Evolutionary conservation across 2,888 invertebrate species (phyloP).

Genomic region (Amblyteles armatorius): DNA sequence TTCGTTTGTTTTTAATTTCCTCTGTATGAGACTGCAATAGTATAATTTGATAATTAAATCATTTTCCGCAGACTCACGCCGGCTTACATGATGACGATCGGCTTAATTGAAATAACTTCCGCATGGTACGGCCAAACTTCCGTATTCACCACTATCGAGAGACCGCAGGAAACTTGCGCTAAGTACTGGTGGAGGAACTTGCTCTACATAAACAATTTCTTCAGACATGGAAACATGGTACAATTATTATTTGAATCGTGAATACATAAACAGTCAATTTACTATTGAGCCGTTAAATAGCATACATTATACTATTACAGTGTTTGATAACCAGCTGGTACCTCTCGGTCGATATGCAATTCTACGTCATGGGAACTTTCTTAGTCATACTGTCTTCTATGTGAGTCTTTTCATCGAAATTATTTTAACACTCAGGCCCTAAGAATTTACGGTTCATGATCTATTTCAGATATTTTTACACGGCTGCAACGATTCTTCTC

Average conservation of each 20-base stretch:
- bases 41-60: background rate
- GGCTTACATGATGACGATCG: slow-evolving; percentile 83
- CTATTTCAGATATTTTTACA: slow-evolving; percentile 81
- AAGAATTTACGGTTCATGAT: slow-evolving; percentile 3
- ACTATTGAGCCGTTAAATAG: background rate
- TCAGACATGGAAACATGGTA: slow-evolving; percentile 81
- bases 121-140: slow-evolving; percentile 82
- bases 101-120: slow-evolving; percentile 82
- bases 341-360: slow-evolving; percentile 85
- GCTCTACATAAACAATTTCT: slow-evolving; percentile 85
- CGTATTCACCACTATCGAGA: slow-evolving; percentile 82
- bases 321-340: slow-evolving; percentile 86
- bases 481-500: slow-evolving; percentile 77
- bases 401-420: slow-evolving; percentile 78
- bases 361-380: slow-evolving; percentile 82
- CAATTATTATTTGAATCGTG: slow-evolving; percentile 68
- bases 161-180: slow-evolving; percentile 82
- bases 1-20: background rate
- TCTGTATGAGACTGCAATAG: background rate
- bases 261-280: background rate
- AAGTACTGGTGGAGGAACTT: slow-evolving; percentile 86
- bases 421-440: background rate
- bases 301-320: slow-evolving; percentile 73
- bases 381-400: slow-evolving; percentile 83
- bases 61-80: slow-evolving; percentile 85